Percentiles rank a stretch among this genome's conserved stretches.
Evolutionary conservation across 2,113 vertebrate species (phyloP).

Genomic region (Zosterops japonicus): DNA sequence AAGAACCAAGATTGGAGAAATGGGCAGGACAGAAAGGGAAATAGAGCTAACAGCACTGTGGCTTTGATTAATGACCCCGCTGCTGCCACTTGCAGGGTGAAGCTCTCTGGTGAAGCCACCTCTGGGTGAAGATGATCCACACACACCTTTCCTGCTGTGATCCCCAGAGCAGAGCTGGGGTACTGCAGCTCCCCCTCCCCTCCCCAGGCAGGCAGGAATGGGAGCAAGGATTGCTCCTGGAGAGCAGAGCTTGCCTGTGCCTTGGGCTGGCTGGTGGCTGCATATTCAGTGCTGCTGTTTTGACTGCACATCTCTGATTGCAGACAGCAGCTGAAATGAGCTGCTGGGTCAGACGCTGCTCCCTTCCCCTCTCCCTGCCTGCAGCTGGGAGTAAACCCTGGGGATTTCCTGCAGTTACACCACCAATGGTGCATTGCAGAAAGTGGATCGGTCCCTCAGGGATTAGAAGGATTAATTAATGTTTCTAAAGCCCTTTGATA

Average conservation of each 20-base stretch:
- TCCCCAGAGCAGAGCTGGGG: neutral
- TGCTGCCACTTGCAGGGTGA: neutral
- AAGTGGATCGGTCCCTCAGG: constrained; percentile 45
- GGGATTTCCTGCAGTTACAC: constrained; percentile 31
- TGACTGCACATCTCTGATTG: neutral
- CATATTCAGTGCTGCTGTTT: neutral
- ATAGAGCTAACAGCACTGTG: neutral
- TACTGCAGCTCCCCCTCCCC: neutral
- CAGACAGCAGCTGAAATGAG: neutral
- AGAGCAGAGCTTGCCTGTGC: neutral
- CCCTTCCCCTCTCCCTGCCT: neutral
- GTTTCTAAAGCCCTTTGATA: constrained; percentile 68
- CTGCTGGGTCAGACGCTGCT: neutral
- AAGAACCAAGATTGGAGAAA: neutral
- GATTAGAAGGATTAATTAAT: constrained; percentile 64
- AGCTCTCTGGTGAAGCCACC: neutral
- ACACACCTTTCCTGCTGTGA: neutral
- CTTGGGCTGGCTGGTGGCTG: neutral
- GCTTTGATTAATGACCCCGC: neutral
- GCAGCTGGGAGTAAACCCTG: constrained; percentile 13
- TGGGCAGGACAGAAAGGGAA: neutral
- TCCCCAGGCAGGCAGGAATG: rapidly evolving
- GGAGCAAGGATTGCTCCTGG: neutral
- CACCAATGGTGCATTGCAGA: constrained; percentile 22
- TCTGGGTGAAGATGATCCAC: neutral